Percentiles rank a stretch among this genome's conserved stretches.
Conservation (phyloP, 2,797 vertebrate genomes). For the Chloroceryle inda region DNA sequence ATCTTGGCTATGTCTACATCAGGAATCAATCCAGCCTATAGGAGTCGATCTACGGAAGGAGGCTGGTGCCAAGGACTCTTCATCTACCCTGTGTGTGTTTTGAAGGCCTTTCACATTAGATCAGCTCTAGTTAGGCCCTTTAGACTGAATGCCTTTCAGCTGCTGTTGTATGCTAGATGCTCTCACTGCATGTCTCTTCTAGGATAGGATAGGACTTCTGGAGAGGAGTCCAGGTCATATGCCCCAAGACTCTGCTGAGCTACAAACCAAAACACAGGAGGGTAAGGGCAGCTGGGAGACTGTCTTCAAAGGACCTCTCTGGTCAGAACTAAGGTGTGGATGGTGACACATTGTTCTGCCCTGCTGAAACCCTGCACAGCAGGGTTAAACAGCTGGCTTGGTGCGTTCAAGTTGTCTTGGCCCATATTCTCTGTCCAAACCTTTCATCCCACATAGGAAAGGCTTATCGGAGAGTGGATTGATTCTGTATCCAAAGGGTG, state of each 20-base stretch:
- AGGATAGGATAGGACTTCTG: too few relatives aligned
- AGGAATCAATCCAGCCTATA: not conserved
- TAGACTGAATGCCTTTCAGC: fast-evolving
- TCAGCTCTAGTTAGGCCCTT: not conserved
- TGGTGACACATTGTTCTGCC: not conserved
- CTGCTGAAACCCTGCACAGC: not conserved
- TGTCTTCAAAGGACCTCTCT: not conserved
- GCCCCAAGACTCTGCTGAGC: not conserved
- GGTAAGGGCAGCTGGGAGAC: fast-evolving
- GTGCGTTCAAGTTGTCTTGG: not conserved
- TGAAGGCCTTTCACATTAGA: not conserved
- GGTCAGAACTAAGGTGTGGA: not conserved
- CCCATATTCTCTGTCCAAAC: not conserved
- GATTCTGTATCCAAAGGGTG: not conserved
- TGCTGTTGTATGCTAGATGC: not conserved
- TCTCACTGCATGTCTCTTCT: not conserved
- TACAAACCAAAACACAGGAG: not conserved
- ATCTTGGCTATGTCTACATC: not conserved
- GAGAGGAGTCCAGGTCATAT: not conserved
- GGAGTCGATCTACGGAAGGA: not conserved
- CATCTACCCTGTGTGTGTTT: not conserved
- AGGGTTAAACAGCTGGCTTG: not conserved
- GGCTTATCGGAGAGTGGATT: not conserved
- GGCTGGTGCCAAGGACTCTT: not conserved
- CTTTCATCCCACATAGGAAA: not conserved